These are phyloP conservation scores for Enoplosus armatus DNA, from an alignment of 2,797 vertebrate species.

Conservation along the genomic window DNA sequence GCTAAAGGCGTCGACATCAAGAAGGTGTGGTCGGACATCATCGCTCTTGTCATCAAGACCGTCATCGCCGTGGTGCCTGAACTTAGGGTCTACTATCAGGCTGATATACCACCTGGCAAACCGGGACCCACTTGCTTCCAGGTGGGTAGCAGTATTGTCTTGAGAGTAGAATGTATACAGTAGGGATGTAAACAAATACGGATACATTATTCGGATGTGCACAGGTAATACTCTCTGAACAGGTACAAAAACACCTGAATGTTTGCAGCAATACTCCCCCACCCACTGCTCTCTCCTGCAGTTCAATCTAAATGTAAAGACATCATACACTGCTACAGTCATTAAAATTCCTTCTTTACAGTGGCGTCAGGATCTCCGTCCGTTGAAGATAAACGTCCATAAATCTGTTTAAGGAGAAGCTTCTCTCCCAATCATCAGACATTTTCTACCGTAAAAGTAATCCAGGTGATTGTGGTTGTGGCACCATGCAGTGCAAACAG, in stretches of 20 bases:
- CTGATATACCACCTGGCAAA: slow-evolving; percentile 93
- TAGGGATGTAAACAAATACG: neutral
- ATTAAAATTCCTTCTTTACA: neutral
- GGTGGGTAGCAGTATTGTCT: slow-evolving; percentile 74
- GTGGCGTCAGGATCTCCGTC: neutral
- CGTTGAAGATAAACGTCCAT: neutral
- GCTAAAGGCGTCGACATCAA: slow-evolving; percentile 94
- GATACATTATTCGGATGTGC: neutral
- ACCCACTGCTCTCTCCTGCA: too few relatives aligned
- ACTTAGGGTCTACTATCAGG: slow-evolving; percentile 94
- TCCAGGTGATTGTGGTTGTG: neutral
- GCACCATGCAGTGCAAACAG: too few relatives aligned
- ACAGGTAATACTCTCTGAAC: neutral
- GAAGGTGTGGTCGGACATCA: slow-evolving; percentile 97
- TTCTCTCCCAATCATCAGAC: neutral
- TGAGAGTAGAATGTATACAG: too few relatives aligned
- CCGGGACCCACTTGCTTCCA: slow-evolving; percentile 98
- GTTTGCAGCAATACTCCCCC: neutral
- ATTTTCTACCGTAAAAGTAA: neutral
- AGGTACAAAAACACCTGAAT: neutral
- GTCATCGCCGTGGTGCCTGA: slow-evolving; percentile 95
- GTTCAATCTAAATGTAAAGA: neutral
- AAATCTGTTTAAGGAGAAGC: neutral
- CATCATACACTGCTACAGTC: neutral
- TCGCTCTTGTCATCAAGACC: slow-evolving; percentile 97